Percentiles rank a stretch among this genome's conserved stretches.
Evolutionary conservation across 2,797 vertebrate species (phyloP).

Genomic region (Tragelaphus eurycerus): DNA sequence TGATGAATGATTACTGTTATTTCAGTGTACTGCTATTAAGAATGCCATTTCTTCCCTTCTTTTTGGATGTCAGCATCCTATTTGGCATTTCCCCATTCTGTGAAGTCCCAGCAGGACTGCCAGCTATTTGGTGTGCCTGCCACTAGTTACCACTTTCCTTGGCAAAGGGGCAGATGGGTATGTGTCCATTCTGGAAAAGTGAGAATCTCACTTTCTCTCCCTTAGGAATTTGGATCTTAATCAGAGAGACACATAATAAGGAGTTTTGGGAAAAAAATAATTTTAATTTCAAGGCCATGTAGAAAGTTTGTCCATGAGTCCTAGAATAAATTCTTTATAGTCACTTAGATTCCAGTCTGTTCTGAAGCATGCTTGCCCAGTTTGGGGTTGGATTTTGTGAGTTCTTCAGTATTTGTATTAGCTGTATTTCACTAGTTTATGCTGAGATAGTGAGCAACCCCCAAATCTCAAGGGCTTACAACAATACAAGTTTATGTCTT

Average conservation of each 20-base stretch:
- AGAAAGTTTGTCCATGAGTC: neutral
- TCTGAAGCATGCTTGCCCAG: neutral
- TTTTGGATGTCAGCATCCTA: neutral
- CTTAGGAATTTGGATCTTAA: neutral
- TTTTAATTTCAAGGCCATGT: neutral
- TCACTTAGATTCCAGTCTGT: neutral
- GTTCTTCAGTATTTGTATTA: neutral
- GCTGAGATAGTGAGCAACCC: neutral
- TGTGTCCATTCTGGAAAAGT: neutral
- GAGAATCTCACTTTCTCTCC: neutral
- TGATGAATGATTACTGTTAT: slow-evolving; percentile 43
- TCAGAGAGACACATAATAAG: neutral
- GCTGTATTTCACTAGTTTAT: neutral
- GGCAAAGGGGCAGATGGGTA: neutral
- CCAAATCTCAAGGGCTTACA: neutral
- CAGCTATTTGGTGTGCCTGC: neutral
- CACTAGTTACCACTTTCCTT: neutral
- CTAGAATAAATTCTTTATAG: neutral
- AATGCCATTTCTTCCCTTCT: neutral
- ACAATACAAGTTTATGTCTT: neutral
- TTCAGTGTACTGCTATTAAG: neutral
- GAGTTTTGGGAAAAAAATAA: neutral
- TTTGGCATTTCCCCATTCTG: neutral
- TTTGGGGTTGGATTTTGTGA: neutral
- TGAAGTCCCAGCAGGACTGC: neutral